Base-by-base conservation (phyloP, 2,113 vertebrate genomes). In the Otolemur garnettii region DNA sequence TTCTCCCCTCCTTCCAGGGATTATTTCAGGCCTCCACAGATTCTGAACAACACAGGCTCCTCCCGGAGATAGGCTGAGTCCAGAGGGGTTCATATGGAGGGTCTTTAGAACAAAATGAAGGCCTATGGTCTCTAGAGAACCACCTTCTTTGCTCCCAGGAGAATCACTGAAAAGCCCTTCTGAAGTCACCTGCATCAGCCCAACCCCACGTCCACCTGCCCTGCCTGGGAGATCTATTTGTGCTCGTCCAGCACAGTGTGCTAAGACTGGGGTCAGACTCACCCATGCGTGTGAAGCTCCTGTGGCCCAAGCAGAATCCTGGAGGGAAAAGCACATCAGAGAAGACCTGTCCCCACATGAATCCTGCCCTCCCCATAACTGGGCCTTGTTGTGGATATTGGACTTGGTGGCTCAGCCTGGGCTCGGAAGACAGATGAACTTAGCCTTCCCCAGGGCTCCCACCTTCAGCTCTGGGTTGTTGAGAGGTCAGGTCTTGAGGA, bases 321-420 rank as follows among this genome's bases (percentile, higher is more conserved):
- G 30, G 66, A 35, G 60, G 21, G 55, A 42, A 83, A 72, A 68
- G 0, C 15, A 3, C 14, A 4, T 21, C 14, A 62, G 57, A 35
- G 3, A 17, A 15, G 35, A 17, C 8, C 38, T 12, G 24, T 30
- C 4, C 22, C 0, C 1, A 11, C 1, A 1, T n/a, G 30, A 85
- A 4, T 68, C 18, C 21, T 21, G 1, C 30, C 62, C 30, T 66
- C 42, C 19, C 17, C 6, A 38, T 50, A 2, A 50, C 18, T 26
- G 21, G 1, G n/a, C 21, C 55, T 21, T 28, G 14, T 38, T 14
- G 1, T 8, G 3, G 79, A 33, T n/a, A 12, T 5, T 2, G 6
- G 77, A 10, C 50, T 79, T 55, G 77, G 30, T 9, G 9, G 42
- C 62, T 66, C 18, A 33, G 28, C 28, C 81, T 50, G 38, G 26